Evolutionary conservation across 1,140 invertebrate genomes (phyloP), one percentile per base, ranked within the genome.

Genomic region (Acyrthosiphon pisum): DNA sequence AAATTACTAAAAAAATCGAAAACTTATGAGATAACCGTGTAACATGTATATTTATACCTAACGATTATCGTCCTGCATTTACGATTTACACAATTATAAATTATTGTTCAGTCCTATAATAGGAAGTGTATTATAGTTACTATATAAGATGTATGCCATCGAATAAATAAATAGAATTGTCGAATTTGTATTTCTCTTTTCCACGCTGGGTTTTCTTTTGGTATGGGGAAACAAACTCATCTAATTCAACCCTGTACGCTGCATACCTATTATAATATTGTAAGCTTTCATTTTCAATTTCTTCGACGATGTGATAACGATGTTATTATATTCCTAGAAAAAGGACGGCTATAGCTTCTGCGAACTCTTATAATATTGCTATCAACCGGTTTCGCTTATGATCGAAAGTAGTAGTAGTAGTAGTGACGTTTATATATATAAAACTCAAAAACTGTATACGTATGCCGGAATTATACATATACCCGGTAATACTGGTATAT

Each of bases 401-500:
- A 87, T 87, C 86, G 86, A 87, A 87, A 87, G 86, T 87, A 35
- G 76, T 68, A 76, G n/a, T 56, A 53, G 20, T 53, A 7, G 53
- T 56, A 26, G 22, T 56, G 7, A 56, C n/a, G 60, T n/a, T 14
- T n/a, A 60, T 60, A 20, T 2, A 11, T 68, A 68, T 14, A 68
- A 76, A n/a, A n/a, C n/a, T n/a, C n/a, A n/a, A n/a, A n/a, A n/a
- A 76, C 60, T 84, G 37, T 46, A 46, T 86, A 86, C 84, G 41
- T 86, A 86, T 86, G 44, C 41, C 44, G 26, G 84, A 30, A 86
- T 87, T 87, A 84, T 84, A 44, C 83, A 48, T 87, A 48, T 87
- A 87, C 86, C 86, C 30, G 46, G 46, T 87, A 87, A 87, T 87
- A 87, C 86, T 87, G 86, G 86, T 87, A 87, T 87, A 87, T 87